Base-by-base conservation (phyloP, 2,888 invertebrate genomes). In the Palloptera scutellata region DNA sequence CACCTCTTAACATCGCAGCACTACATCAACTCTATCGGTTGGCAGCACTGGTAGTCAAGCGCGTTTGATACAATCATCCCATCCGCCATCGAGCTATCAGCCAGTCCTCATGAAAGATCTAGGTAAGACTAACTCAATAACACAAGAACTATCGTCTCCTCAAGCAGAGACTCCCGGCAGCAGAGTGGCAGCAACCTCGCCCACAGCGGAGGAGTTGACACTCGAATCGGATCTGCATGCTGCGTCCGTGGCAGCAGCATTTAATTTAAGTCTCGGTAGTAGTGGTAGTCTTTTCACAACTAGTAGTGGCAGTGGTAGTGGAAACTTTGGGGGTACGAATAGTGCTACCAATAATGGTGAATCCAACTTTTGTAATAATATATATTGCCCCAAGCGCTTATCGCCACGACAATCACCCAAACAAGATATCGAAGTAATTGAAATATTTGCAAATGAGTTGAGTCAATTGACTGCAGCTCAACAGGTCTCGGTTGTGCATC, bases 1-100 rank as follows among this genome's bases (percentile, higher is more conserved):
- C 43, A 43, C 8, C 43, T 12, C 45, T 45, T 13, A 45, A 13
- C 30, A 59, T 55, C 66, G 79, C 87, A 95, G 95, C 88, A 96
- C 96, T 81, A 95, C 96, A 77, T 96, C 96, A 79, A 96, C 96
- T 72, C 88, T 96, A 83, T 96, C 95, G 78, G 95, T 95, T 70
- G 95, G 96, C 82, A 96, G 95, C 86, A 95, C 95, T 63, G 94
- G 96, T 81, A 95, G 94, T 84, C 95, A 95, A 86, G 95, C 96
- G 69, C 91, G 95, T 80, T 90, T 96, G 81, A 95, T 96, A 83
- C 96, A 96, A 87, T 94, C 96, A 75, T 96, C 96, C 76, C 94
- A 96, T 86, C 95, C 95, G 81, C 96, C 96, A 69, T 92, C 94
- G 79, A 93, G 92, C 85, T 96, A 95, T 86, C 95, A 96, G 79